Percentiles rank a stretch among this genome's conserved stretches.
These are phyloP conservation scores for Adelosebastes latens DNA, from an alignment of 2,797 vertebrate genomes.

Conservation along the genomic window DNA sequence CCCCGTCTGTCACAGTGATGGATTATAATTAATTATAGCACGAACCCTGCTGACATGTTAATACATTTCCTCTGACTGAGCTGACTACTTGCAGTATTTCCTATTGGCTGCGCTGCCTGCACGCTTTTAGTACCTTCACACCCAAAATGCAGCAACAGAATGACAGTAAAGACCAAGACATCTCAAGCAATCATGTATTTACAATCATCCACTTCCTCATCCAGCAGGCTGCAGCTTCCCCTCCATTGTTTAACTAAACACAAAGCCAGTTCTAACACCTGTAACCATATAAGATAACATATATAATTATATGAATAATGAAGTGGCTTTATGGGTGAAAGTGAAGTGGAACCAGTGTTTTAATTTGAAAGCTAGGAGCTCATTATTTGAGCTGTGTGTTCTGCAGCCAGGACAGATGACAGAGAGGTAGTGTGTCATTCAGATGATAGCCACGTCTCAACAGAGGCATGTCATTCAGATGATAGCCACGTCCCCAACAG, in stretches of 20 bases:
- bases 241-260: neutral
- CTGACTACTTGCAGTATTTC: neutral
- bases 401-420: neutral
- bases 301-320: neutral
- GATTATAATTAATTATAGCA: conserved; percentile 4
- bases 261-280: neutral
- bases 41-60: neutral
- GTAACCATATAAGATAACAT: neutral
- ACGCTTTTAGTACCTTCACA: neutral
- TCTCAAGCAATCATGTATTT: neutral
- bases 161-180: neutral
- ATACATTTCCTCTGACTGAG: neutral
- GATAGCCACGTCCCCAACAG: conserved; percentile 18
- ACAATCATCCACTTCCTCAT: neutral
- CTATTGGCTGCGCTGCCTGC: conserved; percentile 8
- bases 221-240: neutral
- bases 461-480: conserved; percentile 19
- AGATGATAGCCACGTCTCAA: conserved; percentile 23
- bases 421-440: neutral
- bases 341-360: neutral
- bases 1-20: neutral
- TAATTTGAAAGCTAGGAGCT: conserved; percentile 10
- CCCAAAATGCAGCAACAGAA: neutral
- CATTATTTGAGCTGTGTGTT: neutral
- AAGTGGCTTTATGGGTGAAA: neutral